These are phyloP conservation scores for Bettongia penicillata DNA, from an alignment of 2,113 vertebrate species.

Conservation along the genomic window DNA sequence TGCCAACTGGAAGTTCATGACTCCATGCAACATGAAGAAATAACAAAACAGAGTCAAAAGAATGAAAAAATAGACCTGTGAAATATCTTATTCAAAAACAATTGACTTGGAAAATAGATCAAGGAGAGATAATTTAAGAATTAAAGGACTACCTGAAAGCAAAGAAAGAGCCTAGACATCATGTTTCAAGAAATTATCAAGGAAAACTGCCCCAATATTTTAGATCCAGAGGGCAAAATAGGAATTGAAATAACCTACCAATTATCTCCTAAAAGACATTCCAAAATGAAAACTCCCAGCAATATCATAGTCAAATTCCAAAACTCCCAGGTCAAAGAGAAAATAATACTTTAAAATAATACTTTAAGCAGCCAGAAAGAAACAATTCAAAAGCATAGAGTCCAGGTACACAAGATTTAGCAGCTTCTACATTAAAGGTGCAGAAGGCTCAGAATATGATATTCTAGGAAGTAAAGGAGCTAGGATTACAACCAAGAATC, in stretches of 20 bases:
- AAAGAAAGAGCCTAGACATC: not conserved
- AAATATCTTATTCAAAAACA: not conserved
- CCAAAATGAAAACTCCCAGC: not conserved
- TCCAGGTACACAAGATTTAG: not conserved
- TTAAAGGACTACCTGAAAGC: not conserved
- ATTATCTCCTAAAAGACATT: not conserved
- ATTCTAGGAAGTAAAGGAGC: not conserved
- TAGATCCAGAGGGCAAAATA: not conserved
- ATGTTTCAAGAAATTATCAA: not conserved
- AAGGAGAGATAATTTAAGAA: not conserved
- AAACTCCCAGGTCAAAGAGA: not conserved
- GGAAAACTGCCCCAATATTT: not conserved
- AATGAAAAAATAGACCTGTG: not conserved
- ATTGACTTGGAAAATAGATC: not conserved
- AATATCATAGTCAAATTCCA: not conserved
- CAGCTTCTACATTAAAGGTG: not conserved
- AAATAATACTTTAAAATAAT: not conserved
- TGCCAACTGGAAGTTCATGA: not conserved
- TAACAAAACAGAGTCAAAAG: not conserved
- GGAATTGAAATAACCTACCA: not conserved
- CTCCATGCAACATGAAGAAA: not conserved
- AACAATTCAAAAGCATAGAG: not conserved
- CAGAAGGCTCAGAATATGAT: not conserved
- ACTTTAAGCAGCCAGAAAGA: not conserved
- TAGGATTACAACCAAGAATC: not conserved